Conservation (phyloP, 2,797 vertebrate species). For the Molothrus aeneus region DNA sequence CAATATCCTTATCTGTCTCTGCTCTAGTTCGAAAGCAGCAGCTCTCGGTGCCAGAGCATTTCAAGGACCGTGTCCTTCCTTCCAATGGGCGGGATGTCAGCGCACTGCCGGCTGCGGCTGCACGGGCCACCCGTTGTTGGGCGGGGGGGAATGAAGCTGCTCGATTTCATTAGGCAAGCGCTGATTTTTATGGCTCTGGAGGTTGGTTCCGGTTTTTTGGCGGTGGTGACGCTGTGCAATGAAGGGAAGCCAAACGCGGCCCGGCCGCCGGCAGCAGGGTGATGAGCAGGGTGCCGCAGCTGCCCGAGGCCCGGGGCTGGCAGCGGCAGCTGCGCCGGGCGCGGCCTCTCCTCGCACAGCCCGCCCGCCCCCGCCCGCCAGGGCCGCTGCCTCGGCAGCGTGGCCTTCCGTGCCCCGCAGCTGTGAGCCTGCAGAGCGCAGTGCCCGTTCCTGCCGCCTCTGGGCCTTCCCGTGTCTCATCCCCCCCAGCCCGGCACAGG, state of each 20-base stretch:
- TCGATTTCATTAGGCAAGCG: background rate
- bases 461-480: background rate
- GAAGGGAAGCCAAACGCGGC: fast-evolving
- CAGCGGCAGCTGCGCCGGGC: background rate
- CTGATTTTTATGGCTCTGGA: background rate
- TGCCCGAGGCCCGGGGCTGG: background rate
- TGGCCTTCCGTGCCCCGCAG: fast-evolving
- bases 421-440: fast-evolving
- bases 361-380: background rate
- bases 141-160: background rate
- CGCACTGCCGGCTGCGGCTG: background rate
- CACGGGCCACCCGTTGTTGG: background rate
- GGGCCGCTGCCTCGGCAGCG: background rate
- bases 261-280: background rate
- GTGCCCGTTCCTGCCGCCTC: background rate
- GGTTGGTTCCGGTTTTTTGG: background rate
- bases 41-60: slow-evolving; percentile 9
- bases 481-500: background rate
- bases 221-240: background rate
- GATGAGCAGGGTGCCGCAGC: background rate
- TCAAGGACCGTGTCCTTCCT: background rate
- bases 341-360: background rate
- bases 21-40: background rate
- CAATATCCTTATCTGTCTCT: slow-evolving; percentile 24
- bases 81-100: background rate